Base-by-base conservation (phyloP, 2,888 invertebrate species). In the Chloroclysta siterata region DNA sequence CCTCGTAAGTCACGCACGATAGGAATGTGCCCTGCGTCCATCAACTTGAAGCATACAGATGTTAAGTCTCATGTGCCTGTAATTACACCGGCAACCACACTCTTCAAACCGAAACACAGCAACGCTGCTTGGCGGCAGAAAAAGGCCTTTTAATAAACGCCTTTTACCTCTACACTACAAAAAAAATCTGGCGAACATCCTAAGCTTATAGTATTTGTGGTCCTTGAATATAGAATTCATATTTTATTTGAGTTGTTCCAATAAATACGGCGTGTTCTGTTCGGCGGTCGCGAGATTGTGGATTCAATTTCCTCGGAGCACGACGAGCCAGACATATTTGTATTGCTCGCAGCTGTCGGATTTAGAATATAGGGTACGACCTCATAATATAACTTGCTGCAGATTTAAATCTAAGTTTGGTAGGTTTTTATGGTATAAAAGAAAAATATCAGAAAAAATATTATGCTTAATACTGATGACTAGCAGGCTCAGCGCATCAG, bases 281-380 rank as follows among this genome's bases (percentile, higher is more conserved):
- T 33, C 75, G 74, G 42, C 77, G 80, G 81, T 80, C 69, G 72
- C 72, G 73, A 82, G 80, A 83, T 83, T 81, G 83, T 80, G 78
- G 81, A 83, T 83, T 83, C 83, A 83, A 83, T 83, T 83, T 83
- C 83, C 83, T 81, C 70, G 73, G 74, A 72, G 66, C 72, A 72
- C 74, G 75, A 73, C 79, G 72, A 72, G 68, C 29, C 67, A 73
- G 73, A 75, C 76, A 79, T 78, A 76, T 80, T 77, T 79, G 75
- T 78, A 71, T 77, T 58, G 57, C 51, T 29, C 11, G 10, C 0
- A 50, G 60, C 48, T 22, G 54, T 33, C n/a, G 33, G 54, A 44
- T 60, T 60, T 33, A 14, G 48, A 44, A 54, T 60, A 54, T 60
- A 41, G 39, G 42, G 42, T 42, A 54, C 50, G 14, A 42, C 41